These are phyloP conservation scores for Sminthopsis crassicaudata DNA, from an alignment of 2,113 vertebrate species.

Conservation along the genomic window DNA sequence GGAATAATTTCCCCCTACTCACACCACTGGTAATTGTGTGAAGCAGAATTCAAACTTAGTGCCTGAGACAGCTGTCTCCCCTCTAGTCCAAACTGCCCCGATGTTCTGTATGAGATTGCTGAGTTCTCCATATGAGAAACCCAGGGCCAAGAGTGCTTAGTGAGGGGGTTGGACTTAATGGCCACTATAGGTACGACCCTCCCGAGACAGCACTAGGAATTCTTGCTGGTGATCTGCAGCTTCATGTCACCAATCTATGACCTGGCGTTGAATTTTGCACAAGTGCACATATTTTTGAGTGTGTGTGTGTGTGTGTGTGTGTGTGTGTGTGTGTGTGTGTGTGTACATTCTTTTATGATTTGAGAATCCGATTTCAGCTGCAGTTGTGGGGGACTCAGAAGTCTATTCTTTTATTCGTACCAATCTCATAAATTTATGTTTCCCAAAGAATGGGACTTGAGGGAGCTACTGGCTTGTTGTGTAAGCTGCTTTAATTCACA, in stretches of 20 bases:
- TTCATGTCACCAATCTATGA: conserved; percentile 53
- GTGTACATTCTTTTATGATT: conserved; percentile 20
- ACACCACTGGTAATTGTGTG: neutral
- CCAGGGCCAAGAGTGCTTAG: neutral
- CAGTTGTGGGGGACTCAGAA: conserved; percentile 58
- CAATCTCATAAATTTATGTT: conserved; percentile 74
- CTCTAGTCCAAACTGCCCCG: neutral
- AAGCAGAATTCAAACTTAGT: neutral
- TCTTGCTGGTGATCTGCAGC: conserved; percentile 54
- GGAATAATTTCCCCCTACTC: neutral
- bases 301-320: conserved; percentile 31
- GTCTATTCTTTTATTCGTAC: conserved; percentile 77
- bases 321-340: conserved; percentile 35
- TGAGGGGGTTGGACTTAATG: neutral
- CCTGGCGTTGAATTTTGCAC: conserved; percentile 45
- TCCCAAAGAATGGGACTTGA: conserved; percentile 23
- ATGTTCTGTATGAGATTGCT: neutral
- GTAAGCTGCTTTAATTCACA: conserved; percentile 41
- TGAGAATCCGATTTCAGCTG: conserved; percentile 41
- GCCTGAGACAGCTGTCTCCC: neutral
- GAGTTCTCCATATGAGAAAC: neutral
- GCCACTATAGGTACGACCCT: neutral
- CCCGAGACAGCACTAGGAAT: neutral
- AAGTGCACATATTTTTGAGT: neutral
- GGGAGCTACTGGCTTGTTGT: conserved; percentile 44